Percentiles rank a stretch among this genome's conserved stretches.
Conservation (phyloP, 2,888 invertebrate genomes). For the Melinaea marsaeus region DNA sequence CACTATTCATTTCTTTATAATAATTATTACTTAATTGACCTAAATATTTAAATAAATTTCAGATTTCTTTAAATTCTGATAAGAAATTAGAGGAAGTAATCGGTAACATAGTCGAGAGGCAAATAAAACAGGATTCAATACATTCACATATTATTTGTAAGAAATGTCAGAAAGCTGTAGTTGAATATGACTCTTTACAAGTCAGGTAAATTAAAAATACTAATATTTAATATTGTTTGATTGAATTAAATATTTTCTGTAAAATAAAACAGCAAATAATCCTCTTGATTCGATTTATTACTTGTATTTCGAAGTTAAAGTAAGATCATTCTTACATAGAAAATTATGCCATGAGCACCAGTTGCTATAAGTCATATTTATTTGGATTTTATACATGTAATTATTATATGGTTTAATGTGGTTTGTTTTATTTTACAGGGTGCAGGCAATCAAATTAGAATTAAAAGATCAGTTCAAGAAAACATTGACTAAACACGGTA, state of each 20-base stretch:
- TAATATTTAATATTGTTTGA: too few species aligned
- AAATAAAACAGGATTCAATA: slow-evolving; percentile 69
- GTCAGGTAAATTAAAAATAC: slow-evolving; percentile 47
- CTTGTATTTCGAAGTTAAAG: too few species aligned
- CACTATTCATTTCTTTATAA: not conserved
- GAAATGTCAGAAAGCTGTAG: slow-evolving; percentile 80
- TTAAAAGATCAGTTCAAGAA: slow-evolving; percentile 43
- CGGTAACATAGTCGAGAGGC: slow-evolving; percentile 52
- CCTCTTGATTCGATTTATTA: too few species aligned
- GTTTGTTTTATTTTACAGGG: slow-evolving; percentile 40
- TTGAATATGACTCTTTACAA: slow-evolving; percentile 80
- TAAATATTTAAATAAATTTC: slow-evolving; percentile 29
- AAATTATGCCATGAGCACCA: not conserved
- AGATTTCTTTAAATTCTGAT: slow-evolving; percentile 50
- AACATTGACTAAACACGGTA: slow-evolving; percentile 36
- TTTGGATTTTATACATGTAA: not conserved
- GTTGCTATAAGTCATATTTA: not conserved
- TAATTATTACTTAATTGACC: not conserved
- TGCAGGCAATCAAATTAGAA: slow-evolving; percentile 45
- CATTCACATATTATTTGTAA: slow-evolving; percentile 81
- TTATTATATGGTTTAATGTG: not conserved
- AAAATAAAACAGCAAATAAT: too few species aligned
- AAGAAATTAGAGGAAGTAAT: slow-evolving; percentile 46
- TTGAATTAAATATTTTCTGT: too few species aligned
- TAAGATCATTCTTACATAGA: too few species aligned